Conservation (phyloP, 1,140 invertebrate species). For the Drosophila punjabiensis region DNA sequence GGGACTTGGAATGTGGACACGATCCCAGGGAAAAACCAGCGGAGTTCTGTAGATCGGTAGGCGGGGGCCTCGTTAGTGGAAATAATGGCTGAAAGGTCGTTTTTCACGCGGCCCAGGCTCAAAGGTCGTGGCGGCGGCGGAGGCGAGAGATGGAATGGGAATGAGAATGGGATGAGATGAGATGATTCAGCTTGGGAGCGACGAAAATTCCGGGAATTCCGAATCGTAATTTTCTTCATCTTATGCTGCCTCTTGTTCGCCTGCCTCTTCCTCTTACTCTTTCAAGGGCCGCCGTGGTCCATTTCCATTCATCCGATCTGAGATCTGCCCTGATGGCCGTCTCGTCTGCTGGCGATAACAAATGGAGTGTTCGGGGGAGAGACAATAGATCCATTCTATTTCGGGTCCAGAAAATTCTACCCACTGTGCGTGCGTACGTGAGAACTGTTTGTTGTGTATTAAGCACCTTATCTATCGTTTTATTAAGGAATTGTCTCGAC, state of each 20-base stretch:
- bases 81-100: conserved; percentile 80
- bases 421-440: conserved; percentile 49
- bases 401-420: conserved; percentile 28
- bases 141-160: conserved; percentile 9
- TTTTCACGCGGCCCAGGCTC: conserved; percentile 75
- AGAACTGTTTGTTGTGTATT: conserved; percentile 75
- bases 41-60: conserved; percentile 6
- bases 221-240: conserved; percentile 71
- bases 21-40: conserved; percentile 62
- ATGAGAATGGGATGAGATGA: conserved; percentile 15
- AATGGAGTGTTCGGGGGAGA: conserved; percentile 32
- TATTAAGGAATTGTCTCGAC: conserved; percentile 70
- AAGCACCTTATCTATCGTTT: conserved; percentile 69
- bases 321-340: conserved; percentile 63
- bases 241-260: conserved; percentile 41
- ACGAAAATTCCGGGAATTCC: conserved; percentile 79
- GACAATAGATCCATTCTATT: conserved; percentile 52
- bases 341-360: conserved; percentile 67
- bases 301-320: conserved; percentile 63
- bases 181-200: conserved; percentile 72
- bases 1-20: conserved; percentile 72
- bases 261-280: conserved; percentile 29
- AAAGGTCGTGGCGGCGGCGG: conserved; percentile 73
- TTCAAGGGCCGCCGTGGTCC: conserved; percentile 65
- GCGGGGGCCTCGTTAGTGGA: conserved; percentile 76